Percentiles rank a stretch among this genome's conserved stretches.
Conservation (phyloP, 2,113 vertebrate species). For the Ursus arctos region DNA sequence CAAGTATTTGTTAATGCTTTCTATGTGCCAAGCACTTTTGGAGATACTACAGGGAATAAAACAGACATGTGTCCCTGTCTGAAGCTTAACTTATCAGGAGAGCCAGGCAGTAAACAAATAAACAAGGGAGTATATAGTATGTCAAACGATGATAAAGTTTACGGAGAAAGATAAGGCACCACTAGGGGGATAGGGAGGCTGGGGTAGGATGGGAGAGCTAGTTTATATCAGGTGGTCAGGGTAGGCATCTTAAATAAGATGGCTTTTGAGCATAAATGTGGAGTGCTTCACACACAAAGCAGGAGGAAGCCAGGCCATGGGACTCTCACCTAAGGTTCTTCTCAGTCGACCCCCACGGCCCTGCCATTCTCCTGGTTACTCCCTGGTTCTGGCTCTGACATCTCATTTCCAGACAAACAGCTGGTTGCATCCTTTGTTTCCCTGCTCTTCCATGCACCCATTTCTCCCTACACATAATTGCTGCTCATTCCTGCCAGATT, state of each 20-base stretch:
- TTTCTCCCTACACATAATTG: neutral
- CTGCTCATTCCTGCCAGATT: neutral
- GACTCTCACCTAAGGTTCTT: neutral
- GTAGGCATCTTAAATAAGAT: neutral
- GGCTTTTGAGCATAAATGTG: neutral
- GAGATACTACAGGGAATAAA: neutral
- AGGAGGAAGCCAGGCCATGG: neutral
- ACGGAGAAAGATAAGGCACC: neutral
- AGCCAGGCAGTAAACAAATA: neutral
- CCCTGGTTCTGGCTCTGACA: neutral
- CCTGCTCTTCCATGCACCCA: neutral
- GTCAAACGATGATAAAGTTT: conserved; percentile 17
- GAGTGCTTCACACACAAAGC: neutral
- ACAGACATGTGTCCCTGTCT: neutral
- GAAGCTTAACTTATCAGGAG: neutral
- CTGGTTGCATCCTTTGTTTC: neutral
- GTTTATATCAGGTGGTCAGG: neutral
- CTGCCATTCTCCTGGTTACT: neutral
- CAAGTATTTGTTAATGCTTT: neutral
- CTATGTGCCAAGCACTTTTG: neutral
- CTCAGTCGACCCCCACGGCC: too few species aligned
- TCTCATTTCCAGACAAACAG: neutral
- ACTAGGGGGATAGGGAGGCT: neutral
- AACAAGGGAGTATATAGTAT: neutral
- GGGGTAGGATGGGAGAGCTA: neutral